phyloP scores from a whole-genome alignment of 1,140 invertebrate genomes.

The Drosophila miranda region DNA sequence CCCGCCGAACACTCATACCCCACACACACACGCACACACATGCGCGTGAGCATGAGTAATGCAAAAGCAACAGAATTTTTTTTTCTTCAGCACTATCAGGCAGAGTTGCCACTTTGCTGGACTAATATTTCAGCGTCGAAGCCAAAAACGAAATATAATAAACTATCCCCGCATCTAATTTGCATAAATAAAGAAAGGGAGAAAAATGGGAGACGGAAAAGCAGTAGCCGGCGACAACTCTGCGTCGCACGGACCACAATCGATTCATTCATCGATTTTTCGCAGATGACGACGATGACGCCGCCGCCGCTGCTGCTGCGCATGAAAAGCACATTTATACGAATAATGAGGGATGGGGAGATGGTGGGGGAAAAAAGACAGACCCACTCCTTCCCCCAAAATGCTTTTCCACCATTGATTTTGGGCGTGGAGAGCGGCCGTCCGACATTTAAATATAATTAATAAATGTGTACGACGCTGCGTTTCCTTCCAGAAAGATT shows the following conservation, averaged over 20 bases:
- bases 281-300: constrained; percentile 48
- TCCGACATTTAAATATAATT: constrained; percentile 57
- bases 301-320: constrained; percentile 61
- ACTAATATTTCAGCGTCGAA: constrained; percentile 8
- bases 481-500: constrained; percentile 47
- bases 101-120: constrained; percentile 66
- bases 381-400: constrained; percentile 7
- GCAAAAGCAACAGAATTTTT: constrained; percentile 58
- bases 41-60: constrained; percentile 73
- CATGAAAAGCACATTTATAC: constrained; percentile 73
- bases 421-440: constrained; percentile 29
- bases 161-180: constrained; percentile 42
- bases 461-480: constrained; percentile 40
- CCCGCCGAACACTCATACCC: constrained; percentile 39
- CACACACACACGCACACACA: constrained; percentile 47
- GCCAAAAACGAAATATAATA: constrained; percentile 14
- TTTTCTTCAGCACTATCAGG: constrained; percentile 48
- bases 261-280: constrained; percentile 82
- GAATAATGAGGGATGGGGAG: background rate
- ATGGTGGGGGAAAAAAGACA: constrained; percentile 10
- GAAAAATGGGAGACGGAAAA: background rate
- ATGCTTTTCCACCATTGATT: constrained; percentile 42
- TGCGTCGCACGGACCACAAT: constrained; percentile 53
- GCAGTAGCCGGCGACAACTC: constrained; percentile 27
- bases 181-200: constrained; percentile 40